Evolutionary conservation across 2,113 vertebrate genomes (phyloP).

Genomic region (Gymnocephalus cernua): DNA sequence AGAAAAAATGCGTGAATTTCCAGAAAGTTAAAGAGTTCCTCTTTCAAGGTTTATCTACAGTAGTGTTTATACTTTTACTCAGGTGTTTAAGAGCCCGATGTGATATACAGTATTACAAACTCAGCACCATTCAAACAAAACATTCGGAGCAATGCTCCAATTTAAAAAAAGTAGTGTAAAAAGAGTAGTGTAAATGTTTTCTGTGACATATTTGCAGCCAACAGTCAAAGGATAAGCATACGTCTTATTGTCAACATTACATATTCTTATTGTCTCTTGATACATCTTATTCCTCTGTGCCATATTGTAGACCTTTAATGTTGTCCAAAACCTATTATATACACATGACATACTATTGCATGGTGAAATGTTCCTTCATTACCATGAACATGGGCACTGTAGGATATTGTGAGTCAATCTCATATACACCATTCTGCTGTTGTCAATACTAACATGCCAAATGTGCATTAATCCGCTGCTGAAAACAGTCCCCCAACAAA

Average conservation of each 20-base stretch:
- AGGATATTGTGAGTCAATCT: not conserved
- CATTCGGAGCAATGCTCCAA: not conserved
- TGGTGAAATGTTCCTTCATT: not conserved
- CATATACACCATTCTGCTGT: no score
- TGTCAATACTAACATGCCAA: not conserved
- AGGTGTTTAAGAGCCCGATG: not conserved
- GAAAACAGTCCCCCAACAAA: not conserved
- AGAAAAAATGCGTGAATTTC: not conserved
- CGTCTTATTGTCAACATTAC: no score
- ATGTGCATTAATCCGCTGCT: not conserved
- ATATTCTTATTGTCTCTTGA: not conserved
- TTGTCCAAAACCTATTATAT: not conserved
- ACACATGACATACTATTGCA: not conserved
- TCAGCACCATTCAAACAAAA: not conserved
- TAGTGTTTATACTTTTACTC: not conserved
- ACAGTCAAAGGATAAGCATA: not conserved
- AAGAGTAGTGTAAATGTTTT: not conserved
- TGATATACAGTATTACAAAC: not conserved
- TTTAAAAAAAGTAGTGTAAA: no score
- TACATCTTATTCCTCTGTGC: not conserved
- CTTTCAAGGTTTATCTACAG: not conserved
- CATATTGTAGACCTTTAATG: not conserved
- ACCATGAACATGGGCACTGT: not conserved
- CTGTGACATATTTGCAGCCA: not conserved
- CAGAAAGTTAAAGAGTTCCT: not conserved